phyloP scores from a whole-genome alignment of 2,113 vertebrate species.

The Gadus macrocephalus region DNA sequence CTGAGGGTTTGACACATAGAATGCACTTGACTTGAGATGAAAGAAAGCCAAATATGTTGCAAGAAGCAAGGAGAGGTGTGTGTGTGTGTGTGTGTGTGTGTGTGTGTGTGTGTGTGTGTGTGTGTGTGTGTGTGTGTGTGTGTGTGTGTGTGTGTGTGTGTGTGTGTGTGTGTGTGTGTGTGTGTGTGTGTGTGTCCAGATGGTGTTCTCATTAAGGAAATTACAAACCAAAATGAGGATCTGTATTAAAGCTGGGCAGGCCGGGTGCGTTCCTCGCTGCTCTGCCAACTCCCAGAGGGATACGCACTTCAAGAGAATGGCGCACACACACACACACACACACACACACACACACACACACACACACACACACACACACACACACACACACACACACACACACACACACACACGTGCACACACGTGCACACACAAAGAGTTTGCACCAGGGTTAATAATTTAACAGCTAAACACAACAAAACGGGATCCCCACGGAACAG shows the following conservation, averaged over 20 bases:
- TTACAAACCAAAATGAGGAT: background rate
- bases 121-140: too few relatives aligned
- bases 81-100: too few relatives aligned
- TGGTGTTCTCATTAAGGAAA: constrained; percentile 1
- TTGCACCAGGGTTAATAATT: too few relatives aligned
- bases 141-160: too few relatives aligned
- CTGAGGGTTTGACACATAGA: too few relatives aligned
- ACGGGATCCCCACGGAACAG: too few relatives aligned
- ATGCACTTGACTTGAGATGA: too few relatives aligned
- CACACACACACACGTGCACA: background rate
- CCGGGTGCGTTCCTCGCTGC: background rate
- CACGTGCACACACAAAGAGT: background rate
- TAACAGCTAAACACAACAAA: too few relatives aligned
- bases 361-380: background rate
- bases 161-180: background rate
- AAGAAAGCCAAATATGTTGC: too few relatives aligned
- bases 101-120: too few relatives aligned
- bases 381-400: constrained; percentile 2
- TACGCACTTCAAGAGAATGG: background rate
- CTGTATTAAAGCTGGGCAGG: background rate
- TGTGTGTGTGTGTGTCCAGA: background rate
- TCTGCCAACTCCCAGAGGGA: background rate
- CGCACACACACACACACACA: background rate
- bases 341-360: background rate
- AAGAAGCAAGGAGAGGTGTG: too few relatives aligned